Base-by-base conservation (phyloP, 2,113 vertebrate genomes). In the Gymnorhina tibicen region DNA sequence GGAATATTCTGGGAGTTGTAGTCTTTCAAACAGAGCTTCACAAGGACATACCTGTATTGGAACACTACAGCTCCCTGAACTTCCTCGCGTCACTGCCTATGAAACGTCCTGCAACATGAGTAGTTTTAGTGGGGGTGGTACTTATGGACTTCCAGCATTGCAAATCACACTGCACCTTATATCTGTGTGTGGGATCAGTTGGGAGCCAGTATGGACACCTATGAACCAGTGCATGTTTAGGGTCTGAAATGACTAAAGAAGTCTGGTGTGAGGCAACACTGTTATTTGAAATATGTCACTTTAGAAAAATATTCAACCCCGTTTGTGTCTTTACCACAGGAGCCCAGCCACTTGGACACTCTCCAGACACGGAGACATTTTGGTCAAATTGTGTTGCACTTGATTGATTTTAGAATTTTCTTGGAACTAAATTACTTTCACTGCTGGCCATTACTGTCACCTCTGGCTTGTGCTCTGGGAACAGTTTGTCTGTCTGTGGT, bases 11-110 rank as follows among this genome's bases (percentile, higher is more conserved):
- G 91, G 94, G 96, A 97, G 95, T 97, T 96, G 94, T 98, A 97
- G 96, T 95, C 96, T 97, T 98, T 96, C 96, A 97, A 97, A 97
- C 95, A 97, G 96, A 97, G 96, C 95, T 97, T 96, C 72, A 53
- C 93, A 97, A 95, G 93, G 96, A 97, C 84, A 93, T 77, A 97
- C 94, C 94, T 96, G 96, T 97, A 93, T 96, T 97, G 96, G 96
- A 98, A 97, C 93, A 97, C 94, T 97, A 95, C 96, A 98, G 96
- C 96, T 98, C 91, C 97, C 94, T 81, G 81, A 94, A 95, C 68
- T 97, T 97, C 95, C 97, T 96, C 82, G 58, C 94, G 39, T 95
- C 97, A 85, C 88, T 79, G 78, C 74, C 86, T 93, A 63, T 47
- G 89, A 94, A 95, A 91, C 85, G 68, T 92, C 92, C 86, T 91